Conservation (phyloP, 1,140 invertebrate species). For the Helicoverpa zea region DNA sequence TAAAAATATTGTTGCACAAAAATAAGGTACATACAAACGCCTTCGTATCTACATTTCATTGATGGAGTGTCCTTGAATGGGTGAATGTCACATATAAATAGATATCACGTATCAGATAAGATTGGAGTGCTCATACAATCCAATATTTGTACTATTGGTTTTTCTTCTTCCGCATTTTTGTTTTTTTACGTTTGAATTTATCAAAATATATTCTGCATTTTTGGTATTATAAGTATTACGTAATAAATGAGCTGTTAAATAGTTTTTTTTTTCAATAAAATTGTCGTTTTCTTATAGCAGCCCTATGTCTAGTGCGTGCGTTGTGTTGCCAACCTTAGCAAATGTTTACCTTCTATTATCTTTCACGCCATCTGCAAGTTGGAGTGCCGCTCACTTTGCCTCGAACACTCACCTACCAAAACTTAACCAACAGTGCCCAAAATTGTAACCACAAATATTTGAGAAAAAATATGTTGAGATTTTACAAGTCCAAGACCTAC, state of each 20-base stretch:
- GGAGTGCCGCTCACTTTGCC: slow-evolving; percentile 33
- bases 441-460: neutral
- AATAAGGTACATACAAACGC: too few relatives aligned
- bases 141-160: slow-evolving; percentile 25
- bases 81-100: neutral
- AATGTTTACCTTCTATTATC: slow-evolving; percentile 60
- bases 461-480: neutral
- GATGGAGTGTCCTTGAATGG: too few relatives aligned
- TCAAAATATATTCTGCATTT: neutral
- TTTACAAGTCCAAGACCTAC: too few relatives aligned
- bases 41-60: too few relatives aligned
- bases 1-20: too few relatives aligned
- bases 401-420: slow-evolving; percentile 32
- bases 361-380: slow-evolving; percentile 51
- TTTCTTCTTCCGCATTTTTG: slow-evolving; percentile 16
- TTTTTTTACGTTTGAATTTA: neutral
- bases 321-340: slow-evolving; percentile 46
- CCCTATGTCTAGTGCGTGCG: slow-evolving; percentile 21
- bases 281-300: neutral
- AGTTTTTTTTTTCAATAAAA: too few relatives aligned
- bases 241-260: neutral
- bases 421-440: slow-evolving; percentile 14
- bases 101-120: neutral
- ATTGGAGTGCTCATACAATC: neutral
- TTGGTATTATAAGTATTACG: neutral